Percentiles rank a stretch among this genome's conserved stretches.
Conservation (phyloP, 2,888 invertebrate species). For the Tipula helvola region DNA sequence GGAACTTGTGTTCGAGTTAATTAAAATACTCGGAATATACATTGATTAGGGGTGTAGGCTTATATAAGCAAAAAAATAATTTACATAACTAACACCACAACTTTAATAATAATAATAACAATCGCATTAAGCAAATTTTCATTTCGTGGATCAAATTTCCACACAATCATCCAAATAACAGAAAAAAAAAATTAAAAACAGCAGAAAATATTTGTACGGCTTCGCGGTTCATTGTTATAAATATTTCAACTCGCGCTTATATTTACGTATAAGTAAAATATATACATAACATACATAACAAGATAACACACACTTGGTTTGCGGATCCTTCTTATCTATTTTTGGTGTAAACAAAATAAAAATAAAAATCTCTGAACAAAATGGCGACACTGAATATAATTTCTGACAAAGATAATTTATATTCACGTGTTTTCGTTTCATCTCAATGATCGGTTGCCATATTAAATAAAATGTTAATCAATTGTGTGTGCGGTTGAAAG, state of each 20-base stretch:
- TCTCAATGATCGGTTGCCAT: not conserved
- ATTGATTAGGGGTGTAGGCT: not conserved
- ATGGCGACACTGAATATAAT: not conserved
- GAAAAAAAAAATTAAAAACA: not conserved
- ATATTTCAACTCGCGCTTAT: not conserved
- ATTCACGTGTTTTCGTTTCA: not conserved
- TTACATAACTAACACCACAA: not conserved
- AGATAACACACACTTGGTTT: not conserved
- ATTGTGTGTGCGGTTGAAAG: not conserved
- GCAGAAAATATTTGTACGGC: not conserved
- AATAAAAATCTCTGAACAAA: not conserved
- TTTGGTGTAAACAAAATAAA: not conserved
- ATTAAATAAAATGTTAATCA: not conserved
- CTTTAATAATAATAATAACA: not conserved
- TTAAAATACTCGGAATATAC: not conserved
- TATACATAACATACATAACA: not conserved
- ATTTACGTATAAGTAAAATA: not conserved
- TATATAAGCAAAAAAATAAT: not conserved
- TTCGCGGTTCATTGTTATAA: not conserved
- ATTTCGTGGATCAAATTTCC: not conserved
- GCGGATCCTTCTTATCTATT: not conserved
- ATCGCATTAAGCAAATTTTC: not conserved
- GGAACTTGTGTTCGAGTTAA: not conserved
- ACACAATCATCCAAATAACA: not conserved
- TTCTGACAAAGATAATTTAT: not conserved